Conservation (phyloP, 1,140 invertebrate genomes). For the Heliconius melpomene region DNA sequence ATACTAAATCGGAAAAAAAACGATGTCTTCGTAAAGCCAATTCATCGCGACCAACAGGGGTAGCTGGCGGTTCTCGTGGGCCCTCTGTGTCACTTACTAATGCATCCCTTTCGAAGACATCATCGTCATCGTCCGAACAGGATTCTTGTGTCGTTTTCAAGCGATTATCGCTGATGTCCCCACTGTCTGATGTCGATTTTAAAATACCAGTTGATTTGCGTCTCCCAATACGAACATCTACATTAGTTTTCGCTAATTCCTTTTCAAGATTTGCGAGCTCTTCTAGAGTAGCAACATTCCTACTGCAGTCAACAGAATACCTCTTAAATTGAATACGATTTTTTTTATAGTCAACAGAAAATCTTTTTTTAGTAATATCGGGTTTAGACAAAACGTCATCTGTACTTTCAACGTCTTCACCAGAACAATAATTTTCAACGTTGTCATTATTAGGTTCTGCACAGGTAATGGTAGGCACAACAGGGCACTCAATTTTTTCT, state of each 20-base stretch:
- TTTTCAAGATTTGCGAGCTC: constrained; percentile 67
- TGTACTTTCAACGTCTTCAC: constrained; percentile 56
- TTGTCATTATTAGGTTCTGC: constrained; percentile 43
- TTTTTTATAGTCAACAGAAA: constrained; percentile 71
- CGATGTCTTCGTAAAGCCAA: constrained; percentile 87
- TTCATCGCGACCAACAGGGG: constrained; percentile 89
- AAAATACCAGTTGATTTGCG: constrained; percentile 78
- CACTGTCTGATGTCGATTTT: constrained; percentile 73
- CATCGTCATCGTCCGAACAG: constrained; percentile 76
- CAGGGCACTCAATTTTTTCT: constrained; percentile 17
- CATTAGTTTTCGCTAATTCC: constrained; percentile 69
- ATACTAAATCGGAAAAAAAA: constrained; percentile 88
- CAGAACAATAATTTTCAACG: constrained; percentile 26
- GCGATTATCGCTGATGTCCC: constrained; percentile 54
- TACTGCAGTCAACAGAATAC: constrained; percentile 69
- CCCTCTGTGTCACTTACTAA: constrained; percentile 57
- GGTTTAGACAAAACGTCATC: constrained; percentile 60
- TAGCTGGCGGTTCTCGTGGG: constrained; percentile 86
- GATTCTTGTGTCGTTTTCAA: constrained; percentile 51
- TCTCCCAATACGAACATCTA: constrained; percentile 62
- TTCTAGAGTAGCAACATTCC: constrained; percentile 65
- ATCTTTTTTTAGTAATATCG: constrained; percentile 65
- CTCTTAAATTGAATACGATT: constrained; percentile 68
- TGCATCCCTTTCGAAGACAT: constrained; percentile 66
- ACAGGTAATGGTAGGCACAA: constrained; percentile 6